Conservation (phyloP, 35 echinoderm and acorn worm genomes). For the Holothuria glaberrima region DNA sequence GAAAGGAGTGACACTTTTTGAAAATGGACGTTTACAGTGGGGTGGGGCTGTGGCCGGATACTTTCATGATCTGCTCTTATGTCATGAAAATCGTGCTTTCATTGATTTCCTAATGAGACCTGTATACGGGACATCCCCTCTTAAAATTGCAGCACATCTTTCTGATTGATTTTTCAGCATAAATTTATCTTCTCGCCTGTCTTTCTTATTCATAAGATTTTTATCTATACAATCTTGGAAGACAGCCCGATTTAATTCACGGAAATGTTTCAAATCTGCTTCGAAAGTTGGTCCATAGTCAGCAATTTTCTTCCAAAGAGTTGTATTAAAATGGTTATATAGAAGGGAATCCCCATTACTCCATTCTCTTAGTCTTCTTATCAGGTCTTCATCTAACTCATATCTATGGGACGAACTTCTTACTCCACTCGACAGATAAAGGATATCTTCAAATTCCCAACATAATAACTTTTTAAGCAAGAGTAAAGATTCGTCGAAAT, state of each 20-base stretch:
- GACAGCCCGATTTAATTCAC: neutral
- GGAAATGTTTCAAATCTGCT: slow-evolving; percentile 15
- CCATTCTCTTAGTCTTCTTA: slow-evolving; percentile 15
- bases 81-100: slow-evolving; percentile 1
- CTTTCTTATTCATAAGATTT: neutral
- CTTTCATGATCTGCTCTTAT: no score
- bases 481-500: slow-evolving; percentile 77
- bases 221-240: neutral
- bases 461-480: slow-evolving; percentile 68
- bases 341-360: neutral
- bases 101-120: slow-evolving; percentile 21
- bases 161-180: slow-evolving; percentile 3
- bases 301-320: slow-evolving; percentile 42
- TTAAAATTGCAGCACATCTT: neutral
- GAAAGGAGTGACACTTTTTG: no score
- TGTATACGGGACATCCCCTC: slow-evolving; percentile 4
- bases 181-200: slow-evolving; percentile 1
- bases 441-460: slow-evolving; percentile 86
- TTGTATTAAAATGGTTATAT: slow-evolving; percentile 53
- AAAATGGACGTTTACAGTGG: no score
- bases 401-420: slow-evolving; percentile 27
- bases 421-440: slow-evolving; percentile 71
- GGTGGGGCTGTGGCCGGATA: no score
- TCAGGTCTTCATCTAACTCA: neutral
- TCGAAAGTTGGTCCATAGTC: slow-evolving; percentile 37